Evolutionary conservation across 2,797 vertebrate species (phyloP).

Genomic region (Macroramphosus scolopax): DNA sequence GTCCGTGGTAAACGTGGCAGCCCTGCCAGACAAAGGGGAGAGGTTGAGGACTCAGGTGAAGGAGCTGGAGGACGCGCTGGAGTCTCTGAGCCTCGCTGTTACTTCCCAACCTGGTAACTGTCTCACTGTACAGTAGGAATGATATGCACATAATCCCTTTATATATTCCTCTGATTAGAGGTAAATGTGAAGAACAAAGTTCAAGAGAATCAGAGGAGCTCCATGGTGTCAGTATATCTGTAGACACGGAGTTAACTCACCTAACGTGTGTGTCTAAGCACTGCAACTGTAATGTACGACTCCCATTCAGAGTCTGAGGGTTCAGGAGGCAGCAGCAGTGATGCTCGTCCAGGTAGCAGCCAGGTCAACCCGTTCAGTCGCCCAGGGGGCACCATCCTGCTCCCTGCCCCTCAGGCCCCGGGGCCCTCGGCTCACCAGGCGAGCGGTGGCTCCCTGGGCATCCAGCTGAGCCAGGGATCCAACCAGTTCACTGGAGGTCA

Average conservation of each 20-base stretch:
- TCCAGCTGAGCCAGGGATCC: constrained; percentile 64
- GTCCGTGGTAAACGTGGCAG: constrained; percentile 82
- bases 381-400: constrained; percentile 57
- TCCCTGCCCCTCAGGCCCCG: constrained; percentile 54
- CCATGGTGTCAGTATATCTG: too few species aligned
- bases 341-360: not conserved
- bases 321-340: constrained; percentile 7
- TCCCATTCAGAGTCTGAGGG: constrained; percentile 52
- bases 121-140: not conserved
- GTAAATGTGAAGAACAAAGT: too few species aligned
- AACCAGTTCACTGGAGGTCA: constrained; percentile 76
- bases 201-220: too few species aligned
- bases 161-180: too few species aligned
- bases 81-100: constrained; percentile 74
- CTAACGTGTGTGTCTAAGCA: too few species aligned
- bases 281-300: not conserved
- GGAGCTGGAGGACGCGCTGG: constrained; percentile 83
- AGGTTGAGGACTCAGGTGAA: constrained; percentile 86
- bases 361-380: constrained; percentile 55
- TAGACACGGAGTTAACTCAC: too few species aligned
- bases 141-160: too few species aligned
- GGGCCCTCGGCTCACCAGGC: constrained; percentile 39
- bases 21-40: constrained; percentile 91
- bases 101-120: constrained; percentile 60
- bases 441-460: constrained; percentile 54